A percentile compares a stretch with the other conserved stretches of the same genome.
These are phyloP conservation scores for Gadopsis bispinosus DNA, from an alignment of 2,797 vertebrate genomes.

Conservation along the genomic window DNA sequence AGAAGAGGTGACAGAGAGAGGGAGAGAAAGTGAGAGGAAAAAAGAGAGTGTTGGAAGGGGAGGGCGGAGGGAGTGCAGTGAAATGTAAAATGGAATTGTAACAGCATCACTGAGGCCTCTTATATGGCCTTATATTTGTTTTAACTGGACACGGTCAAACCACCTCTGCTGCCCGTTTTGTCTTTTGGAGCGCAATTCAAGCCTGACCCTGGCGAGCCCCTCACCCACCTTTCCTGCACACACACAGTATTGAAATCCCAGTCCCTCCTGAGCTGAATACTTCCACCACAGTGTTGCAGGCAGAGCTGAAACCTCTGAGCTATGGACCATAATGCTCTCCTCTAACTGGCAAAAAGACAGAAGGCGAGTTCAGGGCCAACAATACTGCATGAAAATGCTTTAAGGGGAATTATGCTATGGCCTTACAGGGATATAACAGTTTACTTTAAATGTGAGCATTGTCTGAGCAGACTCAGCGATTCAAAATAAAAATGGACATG, in stretches of 20 bases:
- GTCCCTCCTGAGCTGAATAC: slow-evolving; percentile 34
- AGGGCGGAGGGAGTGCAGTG: slow-evolving; percentile 4
- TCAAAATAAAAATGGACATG: slow-evolving; percentile 63
- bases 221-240: slow-evolving; percentile 39
- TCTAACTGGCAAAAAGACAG: slow-evolving; percentile 39
- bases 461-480: slow-evolving; percentile 43
- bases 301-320: slow-evolving; percentile 52
- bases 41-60: slow-evolving; percentile 31
- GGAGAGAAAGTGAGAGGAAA: slow-evolving; percentile 52
- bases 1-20: slow-evolving; percentile 64
- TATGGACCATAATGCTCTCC: slow-evolving; percentile 42
- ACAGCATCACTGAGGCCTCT: slow-evolving; percentile 58
- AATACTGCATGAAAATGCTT: slow-evolving; percentile 64
- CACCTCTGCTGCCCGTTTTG: slow-evolving; percentile 59
- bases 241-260: slow-evolving; percentile 18
- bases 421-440: slow-evolving; percentile 45
- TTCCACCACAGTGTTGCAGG: slow-evolving; percentile 53
- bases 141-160: slow-evolving; percentile 63
- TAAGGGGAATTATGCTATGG: slow-evolving; percentile 73
- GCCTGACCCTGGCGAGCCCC: slow-evolving; percentile 52
- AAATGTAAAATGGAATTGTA: slow-evolving; percentile 63
- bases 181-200: slow-evolving; percentile 63
- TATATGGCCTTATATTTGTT: slow-evolving; percentile 61
- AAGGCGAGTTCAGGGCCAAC: slow-evolving; percentile 49
- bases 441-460: slow-evolving; percentile 60